Evolutionary conservation across 2,113 vertebrate species (phyloP), one percentile per base, ranked within the genome.

Genomic region (Macheiramphus alcinus): DNA sequence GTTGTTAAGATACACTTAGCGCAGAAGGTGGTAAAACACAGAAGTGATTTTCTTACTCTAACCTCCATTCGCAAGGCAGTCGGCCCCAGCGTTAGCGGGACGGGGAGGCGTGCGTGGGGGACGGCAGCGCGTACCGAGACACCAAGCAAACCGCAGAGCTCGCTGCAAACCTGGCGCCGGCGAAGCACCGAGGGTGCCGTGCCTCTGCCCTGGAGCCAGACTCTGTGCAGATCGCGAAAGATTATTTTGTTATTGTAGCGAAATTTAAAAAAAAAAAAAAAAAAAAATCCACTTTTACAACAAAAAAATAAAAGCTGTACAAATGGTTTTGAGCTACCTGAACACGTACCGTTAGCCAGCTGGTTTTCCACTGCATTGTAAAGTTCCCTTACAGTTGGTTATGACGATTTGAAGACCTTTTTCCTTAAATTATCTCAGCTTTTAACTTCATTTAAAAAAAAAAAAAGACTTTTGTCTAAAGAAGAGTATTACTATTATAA

Each of bases 221-320:
- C 98, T 99, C 97, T 98, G 97, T 98, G 98, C 97, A 97, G 98
- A 97, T 98, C 97, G 96, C 90, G 96, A 98, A 98, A 98, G 98
- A 98, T 98, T 99, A 99, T 99, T 99, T 99, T 99, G 99, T 99
- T 99, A 99, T 98, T 98, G 98, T 98, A 98, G 98, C 97, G 90
- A 98, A 98, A 99, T 97, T 82, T 81, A 83, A 52, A 97, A 98
- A 98, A 98, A 98, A 98, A 95, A 75, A 55, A 97, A 98, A 98
- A 97, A 98, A 98, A 98, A 98, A 98, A 91, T 84, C 98, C 98
- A 98, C 99, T 99, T 99, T 99, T 99, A 98, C 99, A 98, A 98
- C 97, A 32, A 40, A 40, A 38, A 98, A 97, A 95, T 66, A 93
- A 99, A 98, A 97, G 88, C 98, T 99, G 98, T 99, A 99, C 98